Evolutionary conservation across 2,113 vertebrate species (phyloP).

Genomic region (Chroicocephalus ridibundus): DNA sequence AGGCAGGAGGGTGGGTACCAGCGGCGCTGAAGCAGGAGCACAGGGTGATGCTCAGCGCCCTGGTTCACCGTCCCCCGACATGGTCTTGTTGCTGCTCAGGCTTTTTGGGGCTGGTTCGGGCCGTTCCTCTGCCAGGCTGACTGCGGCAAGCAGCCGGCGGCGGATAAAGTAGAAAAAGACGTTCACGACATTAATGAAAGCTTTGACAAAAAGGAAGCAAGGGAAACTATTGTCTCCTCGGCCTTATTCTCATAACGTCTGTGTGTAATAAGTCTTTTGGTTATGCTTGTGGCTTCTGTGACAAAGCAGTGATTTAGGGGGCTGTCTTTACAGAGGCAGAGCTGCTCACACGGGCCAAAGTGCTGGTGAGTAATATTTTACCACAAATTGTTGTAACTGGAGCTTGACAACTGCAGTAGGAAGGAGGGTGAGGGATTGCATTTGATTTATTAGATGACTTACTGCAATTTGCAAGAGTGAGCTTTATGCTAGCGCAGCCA

Average conservation of each 20-base stretch:
- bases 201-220: conserved; percentile 33
- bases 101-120: background rate
- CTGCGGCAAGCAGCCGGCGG: background rate
- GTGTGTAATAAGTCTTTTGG: conserved; percentile 53
- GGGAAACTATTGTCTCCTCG: conserved; percentile 36
- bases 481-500: background rate
- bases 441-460: conserved; percentile 39
- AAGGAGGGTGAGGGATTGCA: background rate
- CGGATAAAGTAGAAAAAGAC: background rate
- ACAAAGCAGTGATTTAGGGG: conserved; percentile 66
- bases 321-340: conserved; percentile 46
- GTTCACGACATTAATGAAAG: conserved; percentile 33
- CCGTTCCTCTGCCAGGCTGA: background rate
- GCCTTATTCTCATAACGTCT: conserved; percentile 12
- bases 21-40: background rate
- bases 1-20: accelerated
- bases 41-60: background rate
- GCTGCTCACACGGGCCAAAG: conserved; percentile 7
- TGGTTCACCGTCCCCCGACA: accelerated
- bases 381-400: conserved; percentile 64
- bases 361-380: conserved; percentile 60
- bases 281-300: conserved; percentile 63
- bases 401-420: conserved; percentile 33
- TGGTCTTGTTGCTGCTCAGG: background rate
- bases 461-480: background rate